Evolutionary conservation across 2,888 invertebrate species (phyloP), one percentile per base, ranked within the genome.

Genomic region (Encarsia formosa): DNA sequence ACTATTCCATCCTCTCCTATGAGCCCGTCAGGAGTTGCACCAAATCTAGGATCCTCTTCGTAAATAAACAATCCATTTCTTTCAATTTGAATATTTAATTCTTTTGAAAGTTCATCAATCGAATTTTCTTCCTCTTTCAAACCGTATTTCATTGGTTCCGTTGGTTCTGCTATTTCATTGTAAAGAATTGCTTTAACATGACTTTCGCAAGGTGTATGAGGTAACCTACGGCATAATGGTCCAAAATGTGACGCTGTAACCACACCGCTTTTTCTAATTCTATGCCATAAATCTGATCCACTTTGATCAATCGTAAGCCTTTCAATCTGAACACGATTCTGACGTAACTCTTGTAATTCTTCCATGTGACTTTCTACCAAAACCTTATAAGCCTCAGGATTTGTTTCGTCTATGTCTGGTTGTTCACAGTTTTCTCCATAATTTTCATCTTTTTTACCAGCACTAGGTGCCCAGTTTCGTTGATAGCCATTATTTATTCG

Each of bases 51-150:
- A 6, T n/a, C 5, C n/a, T 5, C 19, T 13, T 6, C 13, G 19
- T 45, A 35, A 5, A 45, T 45, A 26, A 45, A 37, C 9, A 45
- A 8, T 11, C 45, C 45, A 19, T 37, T 37, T 9, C 37, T 26
- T 8, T 6, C 11, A 9, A 35, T 35, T 18, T 18, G 16, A 5
- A 5, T 35, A 6, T 19, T 5, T 18, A 35, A 18, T 9, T 9
- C 2, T 18, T 18, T 6, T 18, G 35, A 35, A 8, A 15, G 9
- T 18, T 18, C 6, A 2, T 16, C 11, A 9, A 16, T 16, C 16
- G 18, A 16, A 8, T 35, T 35, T 1, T 35, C 18, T 35, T 35
- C 35, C 18, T 8, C 19, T 18, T 18, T 18, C 11, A 16, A 18
- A 4, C 19, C 35, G 2, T 35, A 18, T 18, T 35, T 11, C 19